Evolutionary conservation across 2,113 vertebrate species (phyloP).

Genomic region (Anhinga anhinga): DNA sequence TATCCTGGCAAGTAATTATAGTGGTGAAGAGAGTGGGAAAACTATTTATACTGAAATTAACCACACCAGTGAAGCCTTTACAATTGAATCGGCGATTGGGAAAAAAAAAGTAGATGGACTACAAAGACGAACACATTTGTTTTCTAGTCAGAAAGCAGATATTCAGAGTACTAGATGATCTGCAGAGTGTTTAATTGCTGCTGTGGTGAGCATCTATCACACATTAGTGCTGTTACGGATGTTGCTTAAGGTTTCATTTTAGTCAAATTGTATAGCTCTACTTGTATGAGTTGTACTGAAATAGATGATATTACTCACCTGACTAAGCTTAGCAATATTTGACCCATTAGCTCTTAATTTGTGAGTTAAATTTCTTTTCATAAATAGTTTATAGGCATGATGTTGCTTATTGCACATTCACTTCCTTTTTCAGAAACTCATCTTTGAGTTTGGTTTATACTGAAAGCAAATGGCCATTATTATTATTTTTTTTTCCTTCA

Average conservation of each 20-base stretch:
- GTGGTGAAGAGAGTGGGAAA: not conserved
- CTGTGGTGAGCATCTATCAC: slow-evolving; percentile 31
- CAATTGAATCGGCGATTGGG: not conserved
- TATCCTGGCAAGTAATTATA: not conserved
- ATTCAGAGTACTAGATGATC: not conserved
- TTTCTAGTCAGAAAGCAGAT: slow-evolving; percentile 17
- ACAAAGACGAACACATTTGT: not conserved
- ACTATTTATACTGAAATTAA: not conserved
- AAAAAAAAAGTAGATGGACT: not conserved
- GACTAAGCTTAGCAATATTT: slow-evolving; percentile 37
- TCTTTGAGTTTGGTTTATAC: slow-evolving; percentile 8
- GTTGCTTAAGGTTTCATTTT: slow-evolving; percentile 13
- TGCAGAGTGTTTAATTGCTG: slow-evolving; percentile 13
- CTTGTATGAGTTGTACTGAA: not conserved
- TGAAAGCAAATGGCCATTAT: slow-evolving; percentile 39
- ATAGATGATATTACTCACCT: slow-evolving; percentile 33
- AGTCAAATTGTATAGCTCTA: not conserved
- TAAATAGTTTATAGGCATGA: slow-evolving; percentile 53
- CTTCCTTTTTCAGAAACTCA: slow-evolving; percentile 34
- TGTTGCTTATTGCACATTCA: slow-evolving; percentile 26
- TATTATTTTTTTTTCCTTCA: not conserved
- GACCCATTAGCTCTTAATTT: slow-evolving; percentile 57
- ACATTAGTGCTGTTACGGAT: not conserved
- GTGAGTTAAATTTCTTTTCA: slow-evolving; percentile 45
- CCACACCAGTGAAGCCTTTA: not conserved